Base-by-base conservation (phyloP, 2,113 vertebrate species). In the Seriola rivoliana region DNA sequence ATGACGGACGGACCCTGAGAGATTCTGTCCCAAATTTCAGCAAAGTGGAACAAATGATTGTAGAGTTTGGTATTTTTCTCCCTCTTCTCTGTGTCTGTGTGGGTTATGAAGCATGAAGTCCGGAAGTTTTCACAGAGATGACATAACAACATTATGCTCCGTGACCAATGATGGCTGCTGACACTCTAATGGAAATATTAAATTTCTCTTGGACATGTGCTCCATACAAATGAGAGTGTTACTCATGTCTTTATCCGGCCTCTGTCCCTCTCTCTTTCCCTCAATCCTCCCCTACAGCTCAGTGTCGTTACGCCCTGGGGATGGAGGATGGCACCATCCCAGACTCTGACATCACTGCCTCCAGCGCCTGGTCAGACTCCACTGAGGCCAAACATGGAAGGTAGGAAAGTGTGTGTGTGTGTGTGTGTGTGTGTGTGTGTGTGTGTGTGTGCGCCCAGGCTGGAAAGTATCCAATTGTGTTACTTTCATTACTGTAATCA, bases 361-460 rank as follows among this genome's bases (percentile, higher is more conserved):
- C 97, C 77, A 98, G 97, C 21, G 93, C 97, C 76, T 99, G 97
- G 97, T 97, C 97, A 0, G 97, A 99, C 81, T 98, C 97, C 50
- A 99, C 97, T 0, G 97, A 97, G 4, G 97, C 97, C 82, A 97
- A 96, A 83, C 97, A 99, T 50, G 97, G 96, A 95, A 96, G 97
- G 97, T 98, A 65, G 58, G 85, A 52, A 19, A 2, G 34, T 34
- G 62, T 71, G 59, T 84, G 17, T 81, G 57, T 75, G 48, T 69
- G 17, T 67, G 58, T 63, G 67, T 50, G 29, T 52, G 42, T 40
- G 40, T 80, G 44, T 10, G 17, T 60, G n/a, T 71, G 8, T 64
- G 67, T 32, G 17, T 29, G 54, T 38, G 57, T 73, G 32, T 59
- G n/a, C 29, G 29, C 29, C 29, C 6, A 32, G 5, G 9, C 34